A percentile compares a stretch with the other conserved stretches of the same genome.
Conservation (phyloP, 2,113 vertebrate species). For the Corvus moneduloides region DNA sequence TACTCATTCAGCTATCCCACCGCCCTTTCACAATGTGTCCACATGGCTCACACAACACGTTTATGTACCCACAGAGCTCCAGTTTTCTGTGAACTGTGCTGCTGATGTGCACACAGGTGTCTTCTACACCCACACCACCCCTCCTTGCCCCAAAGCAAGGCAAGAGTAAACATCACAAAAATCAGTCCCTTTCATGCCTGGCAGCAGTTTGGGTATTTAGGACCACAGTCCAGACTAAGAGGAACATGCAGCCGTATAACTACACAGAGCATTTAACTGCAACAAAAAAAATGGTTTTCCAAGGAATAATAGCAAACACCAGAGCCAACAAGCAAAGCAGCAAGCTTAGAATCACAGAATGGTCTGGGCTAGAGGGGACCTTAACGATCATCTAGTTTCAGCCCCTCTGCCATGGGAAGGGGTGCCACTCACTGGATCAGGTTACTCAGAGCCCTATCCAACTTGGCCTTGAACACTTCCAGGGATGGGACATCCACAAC, state of each 20-base stretch:
- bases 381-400: neutral
- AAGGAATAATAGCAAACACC: rapidly evolving
- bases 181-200: neutral
- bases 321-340: neutral
- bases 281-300: neutral
- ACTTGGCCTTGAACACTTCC: neutral
- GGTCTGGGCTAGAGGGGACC: neutral
- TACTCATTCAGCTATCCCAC: rapidly evolving
- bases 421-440: neutral
- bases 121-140: neutral
- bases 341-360: neutral
- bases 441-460: neutral
- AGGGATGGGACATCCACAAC: neutral
- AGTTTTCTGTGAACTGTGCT: neutral
- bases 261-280: neutral
- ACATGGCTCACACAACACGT: rapidly evolving
- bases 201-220: neutral
- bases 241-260: neutral
- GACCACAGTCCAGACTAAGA: neutral
- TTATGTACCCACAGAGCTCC: neutral
- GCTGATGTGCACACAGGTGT: neutral
- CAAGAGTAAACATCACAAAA: neutral
- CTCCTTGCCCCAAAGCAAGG: rapidly evolving
- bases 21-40: rapidly evolving
- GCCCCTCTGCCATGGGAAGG: neutral